Percentiles rank a stretch among this genome's conserved stretches.
Evolutionary conservation across 2,888 invertebrate genomes (phyloP).

Genomic region (Erebia ligea): DNA sequence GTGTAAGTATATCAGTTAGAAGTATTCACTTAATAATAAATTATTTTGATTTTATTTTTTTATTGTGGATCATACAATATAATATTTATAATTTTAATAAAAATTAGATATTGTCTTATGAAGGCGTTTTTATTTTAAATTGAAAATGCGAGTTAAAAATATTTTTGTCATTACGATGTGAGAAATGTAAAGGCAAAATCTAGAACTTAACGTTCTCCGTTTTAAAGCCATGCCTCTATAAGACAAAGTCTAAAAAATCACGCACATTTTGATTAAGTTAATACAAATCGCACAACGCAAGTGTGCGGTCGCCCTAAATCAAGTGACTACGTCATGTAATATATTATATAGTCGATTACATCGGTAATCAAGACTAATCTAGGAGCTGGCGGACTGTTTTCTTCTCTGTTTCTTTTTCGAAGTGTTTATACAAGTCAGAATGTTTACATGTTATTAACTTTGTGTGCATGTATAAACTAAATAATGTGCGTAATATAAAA

Average conservation of each 20-base stretch:
- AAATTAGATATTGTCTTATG: background rate
- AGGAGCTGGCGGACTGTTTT: slow-evolving; percentile 2
- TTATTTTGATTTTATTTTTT: background rate
- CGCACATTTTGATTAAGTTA: slow-evolving; percentile 27
- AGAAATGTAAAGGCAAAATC: too few species aligned
- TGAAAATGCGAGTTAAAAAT: background rate
- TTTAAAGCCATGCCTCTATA: background rate
- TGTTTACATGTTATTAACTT: background rate
- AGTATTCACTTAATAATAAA: background rate
- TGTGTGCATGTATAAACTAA: background rate
- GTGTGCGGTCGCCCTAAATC: background rate
- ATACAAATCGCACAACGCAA: slow-evolving; percentile 23
- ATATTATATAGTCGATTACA: slow-evolving; percentile 19
- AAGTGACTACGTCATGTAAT: slow-evolving; percentile 35
- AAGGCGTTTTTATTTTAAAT: background rate
- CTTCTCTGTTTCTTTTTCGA: too few species aligned
- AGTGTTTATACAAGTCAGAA: background rate
- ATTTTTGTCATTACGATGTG: background rate
- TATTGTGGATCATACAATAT: background rate
- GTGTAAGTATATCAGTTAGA: slow-evolving; percentile 1
- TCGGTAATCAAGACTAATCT: slow-evolving; percentile 26
- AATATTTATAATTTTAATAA: background rate
- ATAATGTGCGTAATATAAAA: background rate
- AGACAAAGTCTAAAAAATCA: slow-evolving; percentile 1
- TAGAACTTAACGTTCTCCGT: background rate